Conservation (phyloP, 2,888 invertebrate genomes). For the Aethes cnicana region DNA sequence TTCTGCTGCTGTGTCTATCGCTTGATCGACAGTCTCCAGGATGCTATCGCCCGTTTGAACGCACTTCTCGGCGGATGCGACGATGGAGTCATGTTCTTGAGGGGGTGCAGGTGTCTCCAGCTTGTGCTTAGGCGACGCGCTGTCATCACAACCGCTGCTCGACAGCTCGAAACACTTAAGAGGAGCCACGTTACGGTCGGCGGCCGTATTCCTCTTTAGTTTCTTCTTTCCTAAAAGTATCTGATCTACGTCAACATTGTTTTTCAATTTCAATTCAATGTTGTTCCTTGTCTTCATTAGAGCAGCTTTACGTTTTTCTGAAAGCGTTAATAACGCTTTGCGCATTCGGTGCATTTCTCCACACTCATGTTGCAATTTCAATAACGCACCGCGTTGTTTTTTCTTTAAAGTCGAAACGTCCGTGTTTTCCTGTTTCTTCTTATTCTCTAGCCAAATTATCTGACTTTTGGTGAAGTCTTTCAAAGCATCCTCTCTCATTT, state of each 20-base stretch:
- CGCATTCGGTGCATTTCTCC: conserved; percentile 85
- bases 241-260: conserved; percentile 63
- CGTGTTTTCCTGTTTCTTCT: conserved; percentile 71
- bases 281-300: conserved; percentile 74
- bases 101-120: conserved; percentile 33
- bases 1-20: conserved; percentile 55
- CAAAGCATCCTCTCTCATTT: conserved; percentile 75
- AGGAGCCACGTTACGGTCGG: conserved; percentile 59
- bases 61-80: conserved; percentile 58
- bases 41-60: conserved; percentile 63
- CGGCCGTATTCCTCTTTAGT: conserved; percentile 50
- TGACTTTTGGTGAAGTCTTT: conserved; percentile 77
- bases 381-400: conserved; percentile 84
- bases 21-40: conserved; percentile 38
- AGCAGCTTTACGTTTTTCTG: conserved; percentile 68
- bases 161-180: conserved; percentile 74
- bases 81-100: conserved; percentile 28
- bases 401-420: conserved; percentile 83
- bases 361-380: conserved; percentile 85
- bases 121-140: conserved; percentile 44
- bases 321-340: conserved; percentile 66
- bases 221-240: conserved; percentile 67
- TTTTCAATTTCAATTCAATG: conserved; percentile 66
- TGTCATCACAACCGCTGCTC: conserved; percentile 71
- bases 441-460: conserved; percentile 74